Percentiles rank a stretch among this genome's conserved stretches.
Conservation (phyloP, 1,140 invertebrate genomes). For the Phocides pigmalion region DNA sequence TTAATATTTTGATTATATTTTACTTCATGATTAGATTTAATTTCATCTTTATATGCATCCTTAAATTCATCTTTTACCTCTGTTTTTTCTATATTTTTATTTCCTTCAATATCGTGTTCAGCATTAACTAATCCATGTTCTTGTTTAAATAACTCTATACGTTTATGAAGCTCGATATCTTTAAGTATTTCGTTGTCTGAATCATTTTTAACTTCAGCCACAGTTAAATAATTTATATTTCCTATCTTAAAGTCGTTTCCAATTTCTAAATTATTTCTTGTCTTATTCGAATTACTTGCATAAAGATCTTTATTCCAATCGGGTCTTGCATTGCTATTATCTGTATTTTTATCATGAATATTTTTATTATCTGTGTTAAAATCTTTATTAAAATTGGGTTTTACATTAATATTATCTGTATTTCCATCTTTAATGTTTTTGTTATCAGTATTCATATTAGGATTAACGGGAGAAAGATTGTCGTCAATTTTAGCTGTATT, state of each 20-base stretch:
- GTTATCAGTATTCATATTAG: slow-evolving; percentile 16
- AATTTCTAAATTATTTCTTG: no score
- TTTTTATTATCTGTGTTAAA: slow-evolving; percentile 14
- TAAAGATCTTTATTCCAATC: no score
- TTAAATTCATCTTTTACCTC: background rate
- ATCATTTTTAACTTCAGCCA: background rate
- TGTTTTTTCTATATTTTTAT: background rate
- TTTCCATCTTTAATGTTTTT: background rate
- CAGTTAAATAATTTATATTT: background rate
- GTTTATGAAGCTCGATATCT: background rate
- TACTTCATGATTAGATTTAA: background rate
- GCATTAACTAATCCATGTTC: background rate
- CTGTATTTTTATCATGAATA: no score
- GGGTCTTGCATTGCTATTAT: no score
- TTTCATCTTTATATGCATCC: background rate
- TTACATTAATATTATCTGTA: background rate
- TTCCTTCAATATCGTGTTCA: background rate
- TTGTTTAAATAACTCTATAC: background rate
- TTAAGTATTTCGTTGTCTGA: slow-evolving; percentile 24
- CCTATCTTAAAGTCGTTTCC: background rate
- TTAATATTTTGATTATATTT: slow-evolving; percentile 11
- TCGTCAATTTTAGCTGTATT: no score
- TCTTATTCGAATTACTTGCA: no score
- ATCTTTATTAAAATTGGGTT: no score
- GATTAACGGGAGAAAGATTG: no score